Evolutionary conservation across 2,113 vertebrate genomes (phyloP).

Genomic region (Macrotis lagotis): DNA sequence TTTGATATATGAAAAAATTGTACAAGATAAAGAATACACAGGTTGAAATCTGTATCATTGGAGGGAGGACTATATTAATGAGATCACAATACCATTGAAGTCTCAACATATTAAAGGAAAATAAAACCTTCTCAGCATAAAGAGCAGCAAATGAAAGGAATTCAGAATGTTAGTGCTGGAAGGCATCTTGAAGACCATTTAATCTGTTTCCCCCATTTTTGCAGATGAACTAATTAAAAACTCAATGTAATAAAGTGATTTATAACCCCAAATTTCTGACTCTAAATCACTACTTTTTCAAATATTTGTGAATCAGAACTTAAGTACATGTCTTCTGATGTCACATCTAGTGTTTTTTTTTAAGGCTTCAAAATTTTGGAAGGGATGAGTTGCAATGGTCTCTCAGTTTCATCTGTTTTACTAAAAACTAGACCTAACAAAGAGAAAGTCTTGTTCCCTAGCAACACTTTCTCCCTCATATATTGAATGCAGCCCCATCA

Average conservation of each 20-base stretch:
- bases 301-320: background rate
- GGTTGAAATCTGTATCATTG: no score
- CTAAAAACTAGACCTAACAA: conserved; percentile 4
- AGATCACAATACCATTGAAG: no score
- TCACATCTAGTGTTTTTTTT: background rate
- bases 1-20: no score
- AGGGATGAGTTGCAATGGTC: background rate
- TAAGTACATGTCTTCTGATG: background rate
- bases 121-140: conserved; percentile 9
- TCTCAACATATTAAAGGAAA: conserved; percentile 23
- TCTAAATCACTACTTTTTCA: background rate
- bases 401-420: conserved; percentile 46
- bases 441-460: conserved; percentile 12
- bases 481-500: background rate
- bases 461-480: background rate
- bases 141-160: conserved; percentile 54
- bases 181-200: background rate
- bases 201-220: background rate
- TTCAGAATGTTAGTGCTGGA: background rate
- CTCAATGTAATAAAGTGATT: background rate
- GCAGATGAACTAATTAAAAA: background rate
- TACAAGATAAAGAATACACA: no score
- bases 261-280: background rate
- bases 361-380: conserved; percentile 32
- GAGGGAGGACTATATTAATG: no score